phyloP scores from a whole-genome alignment of 2,888 invertebrate species.

The Oscheius sp. region DNA sequence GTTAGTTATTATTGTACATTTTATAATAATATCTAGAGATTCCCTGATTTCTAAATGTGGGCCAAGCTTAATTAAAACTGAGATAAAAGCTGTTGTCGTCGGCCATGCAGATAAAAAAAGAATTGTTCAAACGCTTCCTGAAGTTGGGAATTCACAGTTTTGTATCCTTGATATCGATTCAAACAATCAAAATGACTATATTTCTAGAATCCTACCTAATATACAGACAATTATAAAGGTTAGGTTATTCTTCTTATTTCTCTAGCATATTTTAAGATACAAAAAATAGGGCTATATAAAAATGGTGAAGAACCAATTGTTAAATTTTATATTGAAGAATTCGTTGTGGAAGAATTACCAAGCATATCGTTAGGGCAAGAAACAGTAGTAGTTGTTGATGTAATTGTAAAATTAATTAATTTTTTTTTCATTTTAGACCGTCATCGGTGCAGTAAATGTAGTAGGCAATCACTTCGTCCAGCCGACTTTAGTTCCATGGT shows the following conservation, averaged over 20 bases:
- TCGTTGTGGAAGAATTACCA: background rate
- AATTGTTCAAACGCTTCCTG: conserved; percentile 1
- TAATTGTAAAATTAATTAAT: background rate
- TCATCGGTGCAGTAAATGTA: background rate
- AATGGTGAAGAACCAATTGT: background rate
- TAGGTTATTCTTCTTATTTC: background rate
- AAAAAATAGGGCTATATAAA: background rate
- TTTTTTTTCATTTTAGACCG: background rate
- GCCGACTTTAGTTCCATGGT: conserved; percentile 6
- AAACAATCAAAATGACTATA: background rate
- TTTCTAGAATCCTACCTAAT: background rate
- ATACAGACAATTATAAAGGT: conserved; percentile 22
- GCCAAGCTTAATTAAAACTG: no score
- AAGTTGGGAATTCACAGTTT: background rate
- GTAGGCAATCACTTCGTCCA: conserved; percentile 9
- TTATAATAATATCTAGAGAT: no score
- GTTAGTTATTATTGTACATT: no score
- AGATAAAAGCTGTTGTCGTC: background rate
- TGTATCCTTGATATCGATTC: conserved; percentile 6
- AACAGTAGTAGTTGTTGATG: conserved; percentile 3
- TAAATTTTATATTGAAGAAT: background rate
- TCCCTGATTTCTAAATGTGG: no score
- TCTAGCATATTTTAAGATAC: background rate
- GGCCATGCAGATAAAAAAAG: background rate
- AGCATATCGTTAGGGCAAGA: background rate